Evolutionary conservation across 2,797 vertebrate genomes (phyloP).

Genomic region (Capromys pilorides): DNA sequence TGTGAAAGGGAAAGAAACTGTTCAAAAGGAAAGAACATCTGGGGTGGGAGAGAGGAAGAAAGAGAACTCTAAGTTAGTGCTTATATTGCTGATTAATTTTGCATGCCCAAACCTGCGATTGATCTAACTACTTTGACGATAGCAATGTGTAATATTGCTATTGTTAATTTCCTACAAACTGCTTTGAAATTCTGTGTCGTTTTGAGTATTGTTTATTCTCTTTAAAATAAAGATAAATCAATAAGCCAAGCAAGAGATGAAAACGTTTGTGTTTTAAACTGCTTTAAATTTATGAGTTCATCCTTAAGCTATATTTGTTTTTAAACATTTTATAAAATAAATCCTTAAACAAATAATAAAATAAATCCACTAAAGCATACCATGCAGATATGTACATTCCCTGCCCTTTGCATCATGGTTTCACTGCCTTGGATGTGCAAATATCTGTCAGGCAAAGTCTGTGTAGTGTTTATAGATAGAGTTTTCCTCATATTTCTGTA

Average conservation of each 20-base stretch:
- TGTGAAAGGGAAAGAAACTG: too few relatives aligned
- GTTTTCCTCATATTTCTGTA: neutral
- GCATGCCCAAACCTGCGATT: too few relatives aligned
- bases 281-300: neutral
- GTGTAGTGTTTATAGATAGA: neutral
- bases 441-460: neutral
- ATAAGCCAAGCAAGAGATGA: neutral
- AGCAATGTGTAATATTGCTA: too few relatives aligned
- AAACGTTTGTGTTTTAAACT: neutral
- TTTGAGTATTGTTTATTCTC: too few relatives aligned
- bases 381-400: neutral
- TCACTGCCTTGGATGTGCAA: neutral
- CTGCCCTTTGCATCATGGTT: neutral
- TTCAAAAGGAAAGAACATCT: too few relatives aligned
- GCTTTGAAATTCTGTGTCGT: too few relatives aligned
- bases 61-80: too few relatives aligned
- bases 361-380: neutral
- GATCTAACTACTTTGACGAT: too few relatives aligned
- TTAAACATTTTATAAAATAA: neutral
- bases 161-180: too few relatives aligned
- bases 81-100: too few relatives aligned
- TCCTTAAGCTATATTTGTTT: neutral
- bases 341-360: neutral
- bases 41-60: too few relatives aligned
- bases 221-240: neutral